Evolutionary conservation across 1,140 invertebrate genomes (phyloP), one percentile per base, ranked within the genome.

Genomic region (Anthonomus grandis): DNA sequence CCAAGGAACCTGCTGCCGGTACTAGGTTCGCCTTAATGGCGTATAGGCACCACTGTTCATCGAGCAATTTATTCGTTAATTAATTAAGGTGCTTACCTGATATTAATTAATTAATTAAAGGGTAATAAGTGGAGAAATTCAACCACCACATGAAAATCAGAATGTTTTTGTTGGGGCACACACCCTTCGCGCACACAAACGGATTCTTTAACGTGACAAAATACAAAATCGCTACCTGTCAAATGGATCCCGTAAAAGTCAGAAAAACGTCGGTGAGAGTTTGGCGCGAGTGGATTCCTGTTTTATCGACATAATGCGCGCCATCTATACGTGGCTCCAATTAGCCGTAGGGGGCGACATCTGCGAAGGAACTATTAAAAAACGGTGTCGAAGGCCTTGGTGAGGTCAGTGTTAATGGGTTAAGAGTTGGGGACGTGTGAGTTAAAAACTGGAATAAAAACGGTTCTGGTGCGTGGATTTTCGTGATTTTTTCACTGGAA

Each of bases 281-380:
- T 19, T n/a, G 22, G n/a, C 19, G 13, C 56, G 63, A 60, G 57
- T 69, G 69, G 69, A 52, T 61, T 66, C 53, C 69, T 70, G 62
- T 52, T 63, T 70, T 70, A 69, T 67, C 69, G 53, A 48, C 56
- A 36, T 51, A 36, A 54, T 59, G 51, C 10, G 24, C 64, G 68
- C 57, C 53, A 60, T 60, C 36, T 64, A n/a, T n/a, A n/a, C n/a
- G n/a, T n/a, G n/a, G n/a, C n/a, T n/a, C n/a, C n/a, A n/a, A n/a
- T n/a, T n/a, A n/a, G n/a, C n/a, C n/a, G n/a, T n/a, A n/a, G n/a
- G n/a, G n/a, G n/a, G n/a, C n/a, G n/a, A n/a, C n/a, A n/a, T n/a
- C n/a, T n/a, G n/a, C n/a, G n/a, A n/a, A n/a, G n/a, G n/a, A n/a
- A n/a, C n/a, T n/a, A n/a, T n/a, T n/a, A n/a, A n/a, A n/a, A n/a